Conservation (phyloP, 2,113 vertebrate genomes). For the Chaetodon auriga region DNA sequence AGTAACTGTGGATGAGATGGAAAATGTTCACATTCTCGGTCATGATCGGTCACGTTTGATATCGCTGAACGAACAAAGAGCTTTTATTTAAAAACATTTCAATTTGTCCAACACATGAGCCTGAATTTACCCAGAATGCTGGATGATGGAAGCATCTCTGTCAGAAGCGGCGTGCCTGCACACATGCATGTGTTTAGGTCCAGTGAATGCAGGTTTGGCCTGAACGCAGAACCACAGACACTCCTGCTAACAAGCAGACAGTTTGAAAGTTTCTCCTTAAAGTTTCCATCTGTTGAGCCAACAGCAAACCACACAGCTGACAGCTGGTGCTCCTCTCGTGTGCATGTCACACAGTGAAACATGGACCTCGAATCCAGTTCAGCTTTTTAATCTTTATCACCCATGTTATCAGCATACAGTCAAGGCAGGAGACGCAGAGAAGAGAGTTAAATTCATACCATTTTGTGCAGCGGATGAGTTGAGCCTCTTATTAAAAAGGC, state of each 20-base stretch:
- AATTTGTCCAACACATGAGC: background rate
- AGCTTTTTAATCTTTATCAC: background rate
- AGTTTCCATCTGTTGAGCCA: conserved; percentile 22
- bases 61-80: background rate
- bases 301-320: conserved; percentile 21
- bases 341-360: background rate
- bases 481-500: background rate
- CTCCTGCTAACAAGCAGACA: conserved; percentile 15
- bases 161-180: background rate
- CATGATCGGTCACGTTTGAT: conserved; percentile 2
- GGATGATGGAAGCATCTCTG: background rate
- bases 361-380: background rate
- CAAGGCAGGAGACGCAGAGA: background rate
- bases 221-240: conserved; percentile 16
- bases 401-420: background rate
- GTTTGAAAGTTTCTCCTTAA: conserved; percentile 1
- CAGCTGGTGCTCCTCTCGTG: background rate
- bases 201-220: conserved; percentile 24
- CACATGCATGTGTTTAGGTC: conserved; percentile 21
- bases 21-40: conserved; percentile 28
- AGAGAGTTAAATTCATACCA: too few species aligned
- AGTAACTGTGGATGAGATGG: conserved; percentile 27
- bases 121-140: background rate
- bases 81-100: background rate
- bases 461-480: background rate